These are phyloP conservation scores for Leptinotarsa rubiginosa DNA, from an alignment of 2,888 invertebrate genomes.

Conservation along the genomic window DNA sequence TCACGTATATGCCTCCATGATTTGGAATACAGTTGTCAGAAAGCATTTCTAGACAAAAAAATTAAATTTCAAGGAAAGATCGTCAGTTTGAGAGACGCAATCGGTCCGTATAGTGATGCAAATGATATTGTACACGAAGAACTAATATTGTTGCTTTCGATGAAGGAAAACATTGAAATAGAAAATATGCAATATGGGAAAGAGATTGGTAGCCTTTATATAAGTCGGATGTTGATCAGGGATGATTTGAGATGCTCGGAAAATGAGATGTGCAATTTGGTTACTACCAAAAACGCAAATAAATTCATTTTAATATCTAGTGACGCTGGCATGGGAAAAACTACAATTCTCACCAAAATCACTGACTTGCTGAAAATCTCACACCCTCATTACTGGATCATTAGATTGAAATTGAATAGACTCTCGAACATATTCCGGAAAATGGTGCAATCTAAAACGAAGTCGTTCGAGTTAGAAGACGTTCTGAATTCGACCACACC, in stretches of 20 bases:
- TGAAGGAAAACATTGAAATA: constrained; percentile 9
- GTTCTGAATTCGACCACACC: not conserved
- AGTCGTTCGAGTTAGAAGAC: not conserved
- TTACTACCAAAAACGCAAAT: not conserved
- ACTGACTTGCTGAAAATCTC: not conserved
- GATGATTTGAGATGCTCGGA: not conserved
- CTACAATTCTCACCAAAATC: constrained; percentile 20
- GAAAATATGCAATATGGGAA: not conserved
- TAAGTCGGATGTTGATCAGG: constrained; percentile 4
- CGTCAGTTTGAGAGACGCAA: constrained; percentile 2
- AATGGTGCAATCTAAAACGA: not conserved
- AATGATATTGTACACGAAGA: constrained; percentile 15
- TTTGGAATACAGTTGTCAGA: not conserved
- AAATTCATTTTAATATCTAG: constrained; percentile 24
- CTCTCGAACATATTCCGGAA: not conserved
- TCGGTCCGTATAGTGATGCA: not conserved
- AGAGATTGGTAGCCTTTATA: constrained; percentile 16
- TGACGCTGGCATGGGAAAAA: constrained; percentile 28
- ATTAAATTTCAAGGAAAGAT: constrained; percentile 21
- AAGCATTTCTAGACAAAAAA: not conserved
- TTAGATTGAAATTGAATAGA: constrained; percentile 6
- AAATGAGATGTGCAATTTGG: constrained; percentile 6
- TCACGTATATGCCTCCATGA: not conserved
- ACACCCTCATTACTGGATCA: constrained; percentile 19
- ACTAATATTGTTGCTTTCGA: constrained; percentile 5